A percentile compares a stretch with the other conserved stretches of the same genome.
phyloP scores from a whole-genome alignment of 2,113 vertebrate genomes.

The Grammomys surdaster region DNA sequence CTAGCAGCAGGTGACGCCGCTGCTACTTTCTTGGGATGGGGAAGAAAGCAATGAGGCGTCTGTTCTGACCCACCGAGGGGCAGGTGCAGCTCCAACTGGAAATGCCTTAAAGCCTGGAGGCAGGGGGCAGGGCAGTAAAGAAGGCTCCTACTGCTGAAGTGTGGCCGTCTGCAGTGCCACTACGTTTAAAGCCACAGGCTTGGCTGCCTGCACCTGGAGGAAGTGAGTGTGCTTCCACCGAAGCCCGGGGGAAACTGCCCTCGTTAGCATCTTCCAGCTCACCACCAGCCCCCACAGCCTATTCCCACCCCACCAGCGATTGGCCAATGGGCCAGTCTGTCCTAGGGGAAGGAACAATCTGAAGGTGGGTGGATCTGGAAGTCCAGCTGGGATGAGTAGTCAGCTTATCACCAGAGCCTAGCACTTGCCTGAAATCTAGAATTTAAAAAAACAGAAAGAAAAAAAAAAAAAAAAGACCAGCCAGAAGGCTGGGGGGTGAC shows the following conservation, averaged over 20 bases:
- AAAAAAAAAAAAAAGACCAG: background rate
- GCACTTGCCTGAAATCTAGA: background rate
- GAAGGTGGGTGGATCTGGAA: background rate
- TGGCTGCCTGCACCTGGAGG: background rate
- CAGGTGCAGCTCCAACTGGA: background rate
- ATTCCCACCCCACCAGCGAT: too few relatives aligned
- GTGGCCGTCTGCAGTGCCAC: background rate
- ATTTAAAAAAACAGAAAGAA: background rate
- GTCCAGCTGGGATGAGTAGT: background rate
- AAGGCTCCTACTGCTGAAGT: background rate
- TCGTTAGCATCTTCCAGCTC: background rate
- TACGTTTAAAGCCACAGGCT: background rate
- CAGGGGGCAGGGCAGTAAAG: background rate
- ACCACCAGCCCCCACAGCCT: too few relatives aligned
- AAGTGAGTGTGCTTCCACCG: background rate
- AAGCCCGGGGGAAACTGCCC: background rate
- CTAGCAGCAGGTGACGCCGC: background rate
- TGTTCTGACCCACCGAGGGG: background rate
- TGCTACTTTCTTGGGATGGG: background rate
- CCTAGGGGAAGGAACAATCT: background rate
- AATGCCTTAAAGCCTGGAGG: background rate
- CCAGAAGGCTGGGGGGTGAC: background rate
- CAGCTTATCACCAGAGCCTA: background rate
- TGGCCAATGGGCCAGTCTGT: background rate
- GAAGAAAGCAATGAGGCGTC: background rate